These are phyloP conservation scores for Ichneumoninae sp. DNA, from an alignment of 2,888 invertebrate species.

Conservation along the genomic window DNA sequence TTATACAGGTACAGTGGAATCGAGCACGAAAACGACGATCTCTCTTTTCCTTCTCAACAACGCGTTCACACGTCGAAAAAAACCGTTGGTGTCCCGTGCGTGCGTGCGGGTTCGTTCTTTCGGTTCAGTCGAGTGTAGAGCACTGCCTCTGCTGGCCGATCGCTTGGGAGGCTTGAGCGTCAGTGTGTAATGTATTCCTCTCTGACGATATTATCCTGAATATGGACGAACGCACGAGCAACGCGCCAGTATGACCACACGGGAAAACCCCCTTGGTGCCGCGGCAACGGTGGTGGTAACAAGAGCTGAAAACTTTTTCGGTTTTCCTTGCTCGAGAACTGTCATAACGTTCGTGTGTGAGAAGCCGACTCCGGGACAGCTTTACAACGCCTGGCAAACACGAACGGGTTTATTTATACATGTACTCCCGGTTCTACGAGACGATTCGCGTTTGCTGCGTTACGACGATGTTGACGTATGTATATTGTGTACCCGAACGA, in stretches of 20 bases:
- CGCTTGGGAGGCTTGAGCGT: background rate
- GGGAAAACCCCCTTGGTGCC: background rate
- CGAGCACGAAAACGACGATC: conserved; percentile 23
- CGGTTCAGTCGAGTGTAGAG: background rate
- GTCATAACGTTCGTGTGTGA: conserved; percentile 55
- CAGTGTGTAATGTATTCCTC: background rate
- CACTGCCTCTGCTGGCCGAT: background rate
- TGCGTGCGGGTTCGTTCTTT: background rate
- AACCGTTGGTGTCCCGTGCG: background rate
- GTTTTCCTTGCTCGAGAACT: conserved; percentile 56
- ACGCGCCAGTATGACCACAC: background rate
- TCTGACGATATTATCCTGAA: conserved; percentile 43
- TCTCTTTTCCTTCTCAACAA: conserved; percentile 13
- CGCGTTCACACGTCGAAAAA: conserved; percentile 1
- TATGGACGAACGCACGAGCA: conserved; percentile 17
- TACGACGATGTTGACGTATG: conserved; percentile 17
- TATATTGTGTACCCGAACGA: conserved; percentile 44
- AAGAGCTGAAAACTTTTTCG: background rate
- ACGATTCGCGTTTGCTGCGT: conserved; percentile 38
- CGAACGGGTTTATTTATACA: conserved; percentile 65
- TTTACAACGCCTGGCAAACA: conserved; percentile 26
- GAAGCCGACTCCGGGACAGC: conserved; percentile 15
- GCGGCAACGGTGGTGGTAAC: background rate
- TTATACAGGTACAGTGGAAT: background rate
- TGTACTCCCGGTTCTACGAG: conserved; percentile 47